These are phyloP conservation scores for Pasiphila rectangulata DNA, from an alignment of 2,888 invertebrate species.

Conservation along the genomic window DNA sequence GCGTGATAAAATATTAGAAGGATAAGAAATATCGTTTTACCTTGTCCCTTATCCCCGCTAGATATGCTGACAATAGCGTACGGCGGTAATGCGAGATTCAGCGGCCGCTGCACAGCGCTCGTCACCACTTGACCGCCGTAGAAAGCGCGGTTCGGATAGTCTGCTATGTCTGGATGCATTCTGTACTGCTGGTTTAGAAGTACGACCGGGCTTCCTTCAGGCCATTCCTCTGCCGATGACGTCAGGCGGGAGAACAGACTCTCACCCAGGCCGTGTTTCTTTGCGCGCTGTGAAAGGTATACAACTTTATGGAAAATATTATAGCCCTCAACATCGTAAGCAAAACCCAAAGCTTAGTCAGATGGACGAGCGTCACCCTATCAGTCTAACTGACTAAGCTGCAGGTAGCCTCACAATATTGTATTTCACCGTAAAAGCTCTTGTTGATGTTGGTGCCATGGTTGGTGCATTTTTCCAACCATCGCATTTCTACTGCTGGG, in stretches of 20 bases:
- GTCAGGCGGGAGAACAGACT: conserved; percentile 90
- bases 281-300: conserved; percentile 81
- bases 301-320: not conserved
- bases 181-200: conserved; percentile 88
- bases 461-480: too few species aligned
- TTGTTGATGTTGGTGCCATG: too few species aligned
- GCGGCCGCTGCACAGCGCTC: conserved; percentile 38
- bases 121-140: conserved; percentile 81
- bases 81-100: conserved; percentile 49
- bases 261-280: conserved; percentile 84
- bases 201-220: conserved; percentile 64
- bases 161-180: conserved; percentile 90
- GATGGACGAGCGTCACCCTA: too few species aligned
- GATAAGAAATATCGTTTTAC: conserved; percentile 34
- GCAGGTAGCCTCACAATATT: too few species aligned
- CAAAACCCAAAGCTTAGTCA: too few species aligned
- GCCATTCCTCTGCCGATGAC: conserved; percentile 72
- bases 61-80: conserved; percentile 57
- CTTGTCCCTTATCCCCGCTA: conserved; percentile 65
- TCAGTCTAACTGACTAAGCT: too few species aligned
- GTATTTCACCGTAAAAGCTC: too few species aligned
- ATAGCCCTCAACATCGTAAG: too few species aligned
- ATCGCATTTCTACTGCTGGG: too few species aligned
- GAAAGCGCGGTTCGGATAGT: conserved; percentile 88
- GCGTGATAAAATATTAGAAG: too few species aligned